phyloP scores from a whole-genome alignment of 1,140 invertebrate genomes.

The Brachionus sp. region DNA sequence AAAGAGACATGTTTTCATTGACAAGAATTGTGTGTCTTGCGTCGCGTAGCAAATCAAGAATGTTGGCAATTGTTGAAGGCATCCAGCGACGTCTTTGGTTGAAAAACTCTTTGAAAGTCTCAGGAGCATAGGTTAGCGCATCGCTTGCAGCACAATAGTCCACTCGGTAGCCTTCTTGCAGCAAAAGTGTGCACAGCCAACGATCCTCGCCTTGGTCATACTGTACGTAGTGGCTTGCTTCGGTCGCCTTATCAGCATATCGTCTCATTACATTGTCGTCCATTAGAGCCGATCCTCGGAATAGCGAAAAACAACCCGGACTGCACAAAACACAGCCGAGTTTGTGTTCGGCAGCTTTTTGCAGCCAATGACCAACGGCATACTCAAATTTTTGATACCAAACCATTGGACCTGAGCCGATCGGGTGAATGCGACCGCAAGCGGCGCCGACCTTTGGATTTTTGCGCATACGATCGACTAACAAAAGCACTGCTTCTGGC shows the following conservation, averaged over 20 bases:
- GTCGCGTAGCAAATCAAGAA: conserved; percentile 65
- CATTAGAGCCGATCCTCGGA: conserved; percentile 52
- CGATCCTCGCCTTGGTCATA: conserved; percentile 64
- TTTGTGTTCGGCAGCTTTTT: conserved; percentile 53
- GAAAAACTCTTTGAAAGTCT: conserved; percentile 62
- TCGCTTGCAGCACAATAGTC: conserved; percentile 69
- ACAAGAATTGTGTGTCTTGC: conserved; percentile 61
- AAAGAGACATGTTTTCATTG: conserved; percentile 65
- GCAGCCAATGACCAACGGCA: conserved; percentile 53
- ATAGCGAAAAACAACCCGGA: conserved; percentile 54
- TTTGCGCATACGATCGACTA: conserved; percentile 64
- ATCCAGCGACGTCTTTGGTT: conserved; percentile 66
- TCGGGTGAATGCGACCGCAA: conserved; percentile 64
- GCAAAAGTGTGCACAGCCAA: conserved; percentile 67
- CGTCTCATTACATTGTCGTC: conserved; percentile 51
- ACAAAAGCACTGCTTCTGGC: conserved; percentile 61
- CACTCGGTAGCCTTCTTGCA: conserved; percentile 67
- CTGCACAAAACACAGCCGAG: conserved; percentile 54
- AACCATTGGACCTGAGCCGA: conserved; percentile 58
- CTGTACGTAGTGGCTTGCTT: conserved; percentile 54
- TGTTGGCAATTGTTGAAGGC: conserved; percentile 68
- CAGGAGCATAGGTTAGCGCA: conserved; percentile 67
- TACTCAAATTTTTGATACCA: conserved; percentile 57
- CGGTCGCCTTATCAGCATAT: conserved; percentile 51
- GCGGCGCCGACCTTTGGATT: conserved; percentile 63